Base-by-base conservation (phyloP, 1,140 invertebrate genomes). In the Oryctes rhinoceros region DNA sequence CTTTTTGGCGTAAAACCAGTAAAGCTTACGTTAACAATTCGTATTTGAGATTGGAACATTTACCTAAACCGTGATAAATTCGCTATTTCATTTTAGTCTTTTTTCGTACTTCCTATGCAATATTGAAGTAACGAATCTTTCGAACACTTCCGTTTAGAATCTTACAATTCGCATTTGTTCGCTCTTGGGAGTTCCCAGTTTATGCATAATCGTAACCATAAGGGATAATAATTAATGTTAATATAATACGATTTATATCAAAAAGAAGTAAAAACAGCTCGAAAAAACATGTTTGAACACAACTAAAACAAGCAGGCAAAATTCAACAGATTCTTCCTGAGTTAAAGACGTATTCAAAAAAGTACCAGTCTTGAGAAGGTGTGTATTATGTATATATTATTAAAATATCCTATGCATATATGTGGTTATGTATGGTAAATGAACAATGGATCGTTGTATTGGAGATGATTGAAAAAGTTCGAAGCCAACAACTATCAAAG, bases 301-400 rank as follows among this genome's bases (percentile, higher is more conserved):
- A 59, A n/a, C 18, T 18, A 71, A 71, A 71, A 71, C 65, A 71
- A 24, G 65, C 65, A 71, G 65, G 65, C 47, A 76, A 47, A 76
- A 47, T 76, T 47, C 75, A 76, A 76, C 75, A 76, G 39, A 47
- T 44, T 47, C 37, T 76, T 76, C 75, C 75, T 76, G 75, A 76
- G 75, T 76, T 76, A 76, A 76, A 76, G 75, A 44, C 37, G 65
- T 24, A 35, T 44, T 15, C 65, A 37, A 71, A 71, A 71, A 37
- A 37, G 24, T 71, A 24, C 65, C 65, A 71, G 65, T 71, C 65
- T 71, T 71, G 65, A 71, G 24, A 71, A 71, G 65, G 20, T 71
- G 35, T 71, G 24, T 59, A 44, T 44, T 44, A 44, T 44, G 39
- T 44, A n/a, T 53, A 53, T 53, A 53, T 53, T 20, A 67, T 20